A percentile compares a stretch with the other conserved stretches of the same genome.
These are phyloP conservation scores for Polymixis lichenea DNA, from an alignment of 2,888 invertebrate species.

Conservation along the genomic window DNA sequence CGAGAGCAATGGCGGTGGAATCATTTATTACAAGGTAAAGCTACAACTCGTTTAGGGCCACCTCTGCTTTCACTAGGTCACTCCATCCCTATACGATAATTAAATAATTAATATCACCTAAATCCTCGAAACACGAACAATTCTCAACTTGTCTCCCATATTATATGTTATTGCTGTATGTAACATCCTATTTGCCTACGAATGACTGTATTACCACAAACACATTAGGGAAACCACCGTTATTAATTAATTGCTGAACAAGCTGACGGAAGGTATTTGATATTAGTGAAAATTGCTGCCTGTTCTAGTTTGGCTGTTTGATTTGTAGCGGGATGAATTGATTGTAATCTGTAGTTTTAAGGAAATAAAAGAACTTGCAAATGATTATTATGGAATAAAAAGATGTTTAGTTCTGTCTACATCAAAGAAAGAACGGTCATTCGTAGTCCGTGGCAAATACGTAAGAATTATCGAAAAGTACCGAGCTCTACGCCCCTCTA, in stretches of 20 bases:
- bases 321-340: slow-evolving; percentile 8
- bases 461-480: too few species aligned
- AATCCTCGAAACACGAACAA: background rate
- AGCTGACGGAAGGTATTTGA: slow-evolving; percentile 39
- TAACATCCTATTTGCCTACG: slow-evolving; percentile 36
- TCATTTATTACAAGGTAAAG: too few species aligned
- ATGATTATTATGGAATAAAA: background rate
- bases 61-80: too few species aligned
- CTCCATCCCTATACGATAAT: background rate
- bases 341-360: background rate
- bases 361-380: background rate
- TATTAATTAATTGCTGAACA: slow-evolving; percentile 59
- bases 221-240: slow-evolving; percentile 49
- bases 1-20: too few species aligned
- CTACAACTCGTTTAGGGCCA: too few species aligned
- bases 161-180: slow-evolving; percentile 20
- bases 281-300: slow-evolving; percentile 49
- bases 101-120: slow-evolving; percentile 5
- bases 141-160: slow-evolving; percentile 5
- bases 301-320: slow-evolving; percentile 4
- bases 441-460: too few species aligned
- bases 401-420: too few species aligned
- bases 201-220: slow-evolving; percentile 52
- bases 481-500: too few species aligned
- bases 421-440: too few species aligned